Conservation (phyloP, 2,888 invertebrate genomes). For the Clunio marinus region DNA sequence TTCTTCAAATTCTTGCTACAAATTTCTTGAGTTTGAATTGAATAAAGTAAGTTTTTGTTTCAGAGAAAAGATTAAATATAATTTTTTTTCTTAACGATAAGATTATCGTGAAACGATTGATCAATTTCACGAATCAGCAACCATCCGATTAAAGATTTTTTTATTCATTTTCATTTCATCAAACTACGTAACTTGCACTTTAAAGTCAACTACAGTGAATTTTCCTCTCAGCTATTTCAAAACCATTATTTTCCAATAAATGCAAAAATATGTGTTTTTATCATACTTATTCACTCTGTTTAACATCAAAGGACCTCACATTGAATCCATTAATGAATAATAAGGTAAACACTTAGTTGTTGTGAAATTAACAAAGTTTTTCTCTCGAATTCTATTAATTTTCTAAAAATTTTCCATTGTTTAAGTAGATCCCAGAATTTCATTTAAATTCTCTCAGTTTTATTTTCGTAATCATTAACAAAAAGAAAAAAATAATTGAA, state of each 20-base stretch:
- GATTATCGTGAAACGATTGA: conserved; percentile 1
- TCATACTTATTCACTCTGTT: not conserved
- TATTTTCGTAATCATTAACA: too few relatives aligned
- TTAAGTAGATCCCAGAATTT: not conserved
- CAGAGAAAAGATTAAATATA: conserved; percentile 14
- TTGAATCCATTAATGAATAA: conserved; percentile 18
- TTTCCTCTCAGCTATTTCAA: not conserved
- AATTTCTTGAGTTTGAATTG: not conserved
- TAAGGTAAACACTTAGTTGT: conserved; percentile 15
- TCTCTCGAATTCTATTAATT: not conserved
- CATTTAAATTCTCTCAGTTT: too few relatives aligned
- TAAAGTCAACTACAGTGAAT: conserved; percentile 11
- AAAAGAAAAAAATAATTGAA: not conserved
- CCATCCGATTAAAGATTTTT: not conserved
- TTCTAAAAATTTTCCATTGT: not conserved
- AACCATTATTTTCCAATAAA: conserved; percentile 21
- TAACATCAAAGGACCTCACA: conserved; percentile 16
- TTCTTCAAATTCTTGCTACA: conserved; percentile 4
- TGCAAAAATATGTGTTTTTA: conserved; percentile 30
- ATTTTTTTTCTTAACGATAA: conserved; percentile 3
- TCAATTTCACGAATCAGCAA: conserved; percentile 13
- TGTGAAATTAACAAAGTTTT: not conserved
- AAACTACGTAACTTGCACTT: not conserved
- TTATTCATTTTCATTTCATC: not conserved
- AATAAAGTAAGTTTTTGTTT: not conserved